These are phyloP conservation scores for Agriopis marginaria DNA, from an alignment of 2,888 invertebrate species.

Conservation along the genomic window DNA sequence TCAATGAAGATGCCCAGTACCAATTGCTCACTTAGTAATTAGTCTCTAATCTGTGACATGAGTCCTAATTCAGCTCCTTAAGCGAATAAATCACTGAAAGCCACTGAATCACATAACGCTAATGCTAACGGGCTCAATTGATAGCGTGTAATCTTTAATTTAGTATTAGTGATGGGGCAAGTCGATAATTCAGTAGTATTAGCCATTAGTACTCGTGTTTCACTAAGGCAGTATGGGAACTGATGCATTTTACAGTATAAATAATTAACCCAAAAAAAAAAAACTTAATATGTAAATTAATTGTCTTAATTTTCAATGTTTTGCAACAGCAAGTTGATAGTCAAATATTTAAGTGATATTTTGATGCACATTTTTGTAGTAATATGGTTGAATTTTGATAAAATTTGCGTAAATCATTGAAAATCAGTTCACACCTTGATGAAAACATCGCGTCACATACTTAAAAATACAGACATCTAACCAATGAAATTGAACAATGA, in stretches of 20 bases:
- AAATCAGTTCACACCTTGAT: too few relatives aligned
- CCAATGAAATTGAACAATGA: too few relatives aligned
- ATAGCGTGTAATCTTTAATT: conserved; percentile 34
- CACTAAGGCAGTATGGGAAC: conserved; percentile 1
- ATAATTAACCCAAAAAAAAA: too few relatives aligned
- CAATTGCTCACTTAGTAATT: conserved; percentile 1
- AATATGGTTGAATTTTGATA: too few relatives aligned
- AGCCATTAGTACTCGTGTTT: conserved; percentile 6
- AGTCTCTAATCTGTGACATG: conserved; percentile 1
- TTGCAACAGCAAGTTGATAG: too few relatives aligned
- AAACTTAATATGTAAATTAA: too few relatives aligned
- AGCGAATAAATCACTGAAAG: conserved; percentile 19
- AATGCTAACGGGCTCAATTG: conserved; percentile 23
- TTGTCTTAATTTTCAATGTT: too few relatives aligned
- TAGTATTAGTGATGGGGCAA: conserved; percentile 11
- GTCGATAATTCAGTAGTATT: conserved; percentile 26
- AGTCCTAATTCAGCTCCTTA: conserved; percentile 1
- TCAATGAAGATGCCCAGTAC: neutral
- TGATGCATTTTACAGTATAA: neutral
- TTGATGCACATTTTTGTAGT: too few relatives aligned
- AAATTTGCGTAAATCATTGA: too few relatives aligned
- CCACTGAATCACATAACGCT: conserved; percentile 11
- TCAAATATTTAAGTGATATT: too few relatives aligned
- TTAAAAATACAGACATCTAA: too few relatives aligned
- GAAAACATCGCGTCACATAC: too few relatives aligned